phyloP scores from a whole-genome alignment of 1,140 invertebrate genomes.

The Hyles euphorbiae region DNA sequence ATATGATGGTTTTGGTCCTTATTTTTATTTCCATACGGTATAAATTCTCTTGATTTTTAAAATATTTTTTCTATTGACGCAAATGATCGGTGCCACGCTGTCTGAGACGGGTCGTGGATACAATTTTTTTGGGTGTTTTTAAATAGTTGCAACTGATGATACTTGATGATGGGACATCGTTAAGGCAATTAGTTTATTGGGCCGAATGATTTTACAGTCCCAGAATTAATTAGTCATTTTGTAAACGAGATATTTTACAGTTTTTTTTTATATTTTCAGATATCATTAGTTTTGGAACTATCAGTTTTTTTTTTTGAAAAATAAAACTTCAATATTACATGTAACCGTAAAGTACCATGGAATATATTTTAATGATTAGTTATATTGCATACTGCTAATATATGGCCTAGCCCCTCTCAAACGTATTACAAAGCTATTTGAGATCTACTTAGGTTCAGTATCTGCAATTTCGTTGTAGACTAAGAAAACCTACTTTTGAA shows the following conservation, averaged over 20 bases:
- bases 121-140: slow-evolving; percentile 20
- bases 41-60: background rate
- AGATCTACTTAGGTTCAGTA: too few relatives aligned
- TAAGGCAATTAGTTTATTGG: slow-evolving; percentile 3
- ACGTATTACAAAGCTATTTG: too few relatives aligned
- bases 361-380: too few relatives aligned
- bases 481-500: too few relatives aligned
- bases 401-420: too few relatives aligned
- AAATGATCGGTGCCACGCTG: slow-evolving; percentile 57
- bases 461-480: too few relatives aligned
- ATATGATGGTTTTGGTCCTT: background rate
- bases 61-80: slow-evolving; percentile 16
- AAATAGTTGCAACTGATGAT: slow-evolving; percentile 46
- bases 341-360: too few relatives aligned
- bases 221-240: too few relatives aligned
- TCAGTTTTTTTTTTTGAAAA: background rate
- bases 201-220: too few relatives aligned
- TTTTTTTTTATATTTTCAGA: slow-evolving; percentile 2
- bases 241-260: background rate
- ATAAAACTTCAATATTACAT: background rate
- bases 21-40: background rate
- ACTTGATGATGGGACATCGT: slow-evolving; percentile 26
- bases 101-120: slow-evolving; percentile 32
- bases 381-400: too few relatives aligned
- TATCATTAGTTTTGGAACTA: background rate